These are phyloP conservation scores for Osedax frankpressi DNA, from an alignment of 2,888 invertebrate genomes.

Conservation along the genomic window DNA sequence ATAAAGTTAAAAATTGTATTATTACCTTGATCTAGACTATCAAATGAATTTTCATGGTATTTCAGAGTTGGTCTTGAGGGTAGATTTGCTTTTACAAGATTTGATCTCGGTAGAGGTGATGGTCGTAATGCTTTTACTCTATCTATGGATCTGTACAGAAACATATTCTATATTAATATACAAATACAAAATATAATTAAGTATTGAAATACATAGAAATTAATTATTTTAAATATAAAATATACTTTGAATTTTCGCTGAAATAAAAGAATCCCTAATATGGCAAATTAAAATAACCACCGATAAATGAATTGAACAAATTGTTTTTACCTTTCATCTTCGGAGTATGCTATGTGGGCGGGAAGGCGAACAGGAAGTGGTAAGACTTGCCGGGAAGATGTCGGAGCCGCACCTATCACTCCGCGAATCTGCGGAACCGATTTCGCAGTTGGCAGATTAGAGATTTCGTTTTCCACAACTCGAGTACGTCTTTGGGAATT, in stretches of 20 bases:
- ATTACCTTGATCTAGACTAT: not conserved
- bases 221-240: no score
- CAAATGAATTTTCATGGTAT: not conserved
- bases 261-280: no score
- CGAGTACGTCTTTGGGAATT: not conserved
- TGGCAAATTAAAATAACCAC: no score
- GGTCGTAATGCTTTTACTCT: not conserved
- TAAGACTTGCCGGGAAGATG: no score
- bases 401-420: not conserved
- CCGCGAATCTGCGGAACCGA: not conserved
- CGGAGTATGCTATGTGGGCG: not conserved
- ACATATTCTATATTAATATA: no score
- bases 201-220: no score
- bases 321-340: not conserved
- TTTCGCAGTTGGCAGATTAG: not conserved
- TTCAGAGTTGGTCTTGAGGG: not conserved
- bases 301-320: no score
- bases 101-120: not conserved
- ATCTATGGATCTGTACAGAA: not conserved
- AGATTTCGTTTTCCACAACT: not conserved
- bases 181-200: no score
- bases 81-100: not conserved
- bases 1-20: not conserved
- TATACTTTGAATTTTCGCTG: no score
- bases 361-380: not conserved